These are phyloP conservation scores for Amphiprion percula DNA, from an alignment of 2,113 vertebrate genomes.

Conservation along the genomic window DNA sequence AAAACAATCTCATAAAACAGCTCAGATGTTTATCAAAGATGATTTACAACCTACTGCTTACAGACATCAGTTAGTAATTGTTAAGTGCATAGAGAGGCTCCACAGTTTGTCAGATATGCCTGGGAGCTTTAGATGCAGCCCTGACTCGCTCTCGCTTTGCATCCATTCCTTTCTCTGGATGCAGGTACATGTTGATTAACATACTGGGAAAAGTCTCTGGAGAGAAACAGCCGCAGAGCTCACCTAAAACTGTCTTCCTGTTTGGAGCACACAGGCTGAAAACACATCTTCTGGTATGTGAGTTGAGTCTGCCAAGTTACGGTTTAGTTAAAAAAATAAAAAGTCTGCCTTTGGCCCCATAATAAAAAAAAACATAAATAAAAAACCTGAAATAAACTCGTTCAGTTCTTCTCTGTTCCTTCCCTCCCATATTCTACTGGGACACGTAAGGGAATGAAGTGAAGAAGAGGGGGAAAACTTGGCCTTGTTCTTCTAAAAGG, in stretches of 20 bases:
- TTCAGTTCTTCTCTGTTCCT: constrained; percentile 39
- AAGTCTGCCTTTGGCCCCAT: constrained; percentile 24
- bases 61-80: constrained; percentile 24
- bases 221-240: constrained; percentile 45
- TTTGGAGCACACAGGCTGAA: constrained; percentile 39
- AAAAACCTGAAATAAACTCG: constrained; percentile 18
- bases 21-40: constrained; percentile 9
- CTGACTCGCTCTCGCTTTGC: constrained; percentile 47
- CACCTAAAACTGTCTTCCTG: constrained; percentile 60
- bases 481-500: constrained; percentile 58
- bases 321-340: constrained; percentile 30
- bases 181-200: constrained; percentile 42
- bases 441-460: constrained; percentile 36
- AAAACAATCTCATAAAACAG: neutral
- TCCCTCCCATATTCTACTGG: constrained; percentile 41
- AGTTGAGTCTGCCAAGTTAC: constrained; percentile 35
- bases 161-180: constrained; percentile 26
- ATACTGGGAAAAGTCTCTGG: constrained; percentile 30
- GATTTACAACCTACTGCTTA: constrained; percentile 29
- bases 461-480: constrained; percentile 18
- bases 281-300: constrained; percentile 56
- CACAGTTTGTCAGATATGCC: constrained; percentile 59
- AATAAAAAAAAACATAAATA: constrained; percentile 10
- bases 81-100: constrained; percentile 23
- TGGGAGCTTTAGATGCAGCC: constrained; percentile 52